Evolutionary conservation across 2,113 vertebrate species (phyloP).

Genomic region (Erpornis zantholeuca): DNA sequence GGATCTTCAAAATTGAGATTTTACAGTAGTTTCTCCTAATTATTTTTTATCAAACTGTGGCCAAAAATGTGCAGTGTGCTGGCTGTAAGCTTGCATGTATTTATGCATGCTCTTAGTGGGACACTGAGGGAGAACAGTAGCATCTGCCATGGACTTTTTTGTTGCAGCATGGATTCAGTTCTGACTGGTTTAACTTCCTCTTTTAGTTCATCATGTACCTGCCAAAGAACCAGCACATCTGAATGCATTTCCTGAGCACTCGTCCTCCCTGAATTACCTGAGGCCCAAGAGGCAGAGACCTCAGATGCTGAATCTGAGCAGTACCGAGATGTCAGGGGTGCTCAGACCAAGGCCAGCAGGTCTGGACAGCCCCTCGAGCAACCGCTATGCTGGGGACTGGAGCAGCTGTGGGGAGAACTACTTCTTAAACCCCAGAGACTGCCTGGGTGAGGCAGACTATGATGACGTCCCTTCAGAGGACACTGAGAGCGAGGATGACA

Average conservation of each 20-base stretch:
- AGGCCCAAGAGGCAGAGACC: conserved; percentile 88
- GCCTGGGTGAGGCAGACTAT: conserved; percentile 83
- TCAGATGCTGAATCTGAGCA: conserved; percentile 84
- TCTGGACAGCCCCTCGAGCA: conserved; percentile 91
- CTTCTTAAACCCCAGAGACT: conserved; percentile 67
- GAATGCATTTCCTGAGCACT: conserved; percentile 24
- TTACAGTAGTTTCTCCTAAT: conserved; percentile 7
- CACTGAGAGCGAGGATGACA: conserved; percentile 64
- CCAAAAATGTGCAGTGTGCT: conserved; percentile 44
- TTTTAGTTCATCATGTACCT: conserved; percentile 77
- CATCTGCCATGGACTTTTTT: not conserved
- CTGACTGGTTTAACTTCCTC: conserved; percentile 18
- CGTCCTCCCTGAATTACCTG: conserved; percentile 69
- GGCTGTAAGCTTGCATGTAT: conserved; percentile 45
- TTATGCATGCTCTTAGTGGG: conserved; percentile 56
- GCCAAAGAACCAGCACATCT: conserved; percentile 65
- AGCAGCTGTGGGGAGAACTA: conserved; percentile 89
- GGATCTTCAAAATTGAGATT: conserved; percentile 44
- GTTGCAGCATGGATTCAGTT: not conserved
- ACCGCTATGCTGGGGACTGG: conserved; percentile 98
- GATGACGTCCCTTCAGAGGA: conserved; percentile 86
- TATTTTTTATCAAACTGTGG: conserved; percentile 15
- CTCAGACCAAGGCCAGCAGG: conserved; percentile 83
- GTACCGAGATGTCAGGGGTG: conserved; percentile 75
- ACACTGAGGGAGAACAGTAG: not conserved